Conservation (phyloP, 1,140 invertebrate genomes). For the Littorina saxatilis region DNA sequence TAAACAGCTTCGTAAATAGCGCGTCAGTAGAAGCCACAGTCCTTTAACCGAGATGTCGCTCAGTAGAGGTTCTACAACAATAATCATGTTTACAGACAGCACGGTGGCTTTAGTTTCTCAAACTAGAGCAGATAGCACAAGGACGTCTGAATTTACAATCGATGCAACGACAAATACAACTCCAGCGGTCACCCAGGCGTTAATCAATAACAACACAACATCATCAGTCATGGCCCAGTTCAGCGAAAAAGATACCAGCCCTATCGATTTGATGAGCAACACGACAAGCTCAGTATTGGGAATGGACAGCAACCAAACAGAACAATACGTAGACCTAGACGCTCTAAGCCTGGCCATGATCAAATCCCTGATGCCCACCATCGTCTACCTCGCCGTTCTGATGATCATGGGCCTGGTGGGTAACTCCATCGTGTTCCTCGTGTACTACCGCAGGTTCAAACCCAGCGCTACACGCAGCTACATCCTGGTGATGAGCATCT, state of each 20-base stretch:
- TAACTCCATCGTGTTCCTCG: constrained; percentile 53
- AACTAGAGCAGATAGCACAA: too few relatives aligned
- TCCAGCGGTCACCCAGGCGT: neutral
- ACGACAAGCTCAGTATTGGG: neutral
- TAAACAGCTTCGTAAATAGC: too few relatives aligned
- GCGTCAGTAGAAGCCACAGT: too few relatives aligned
- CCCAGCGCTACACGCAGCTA: constrained; percentile 50
- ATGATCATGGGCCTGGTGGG: constrained; percentile 53
- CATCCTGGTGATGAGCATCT: constrained; percentile 53
- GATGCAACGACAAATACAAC: neutral
- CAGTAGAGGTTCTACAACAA: too few relatives aligned
- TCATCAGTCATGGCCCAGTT: neutral
- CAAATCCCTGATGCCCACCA: constrained; percentile 42
- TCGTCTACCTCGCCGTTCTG: constrained; percentile 49
- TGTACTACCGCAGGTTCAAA: constrained; percentile 54
- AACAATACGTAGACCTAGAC: neutral
- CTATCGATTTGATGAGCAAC: neutral
- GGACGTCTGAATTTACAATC: too few relatives aligned
- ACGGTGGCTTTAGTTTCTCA: too few relatives aligned
- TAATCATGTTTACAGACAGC: too few relatives aligned
- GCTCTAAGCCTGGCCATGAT: constrained; percentile 33
- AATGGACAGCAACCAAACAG: neutral
- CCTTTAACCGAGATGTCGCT: too few relatives aligned
- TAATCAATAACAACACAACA: neutral
- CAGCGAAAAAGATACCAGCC: neutral